Evolutionary conservation across 2,797 vertebrate species (phyloP).

Genomic region (Poeciliopsis infans): DNA sequence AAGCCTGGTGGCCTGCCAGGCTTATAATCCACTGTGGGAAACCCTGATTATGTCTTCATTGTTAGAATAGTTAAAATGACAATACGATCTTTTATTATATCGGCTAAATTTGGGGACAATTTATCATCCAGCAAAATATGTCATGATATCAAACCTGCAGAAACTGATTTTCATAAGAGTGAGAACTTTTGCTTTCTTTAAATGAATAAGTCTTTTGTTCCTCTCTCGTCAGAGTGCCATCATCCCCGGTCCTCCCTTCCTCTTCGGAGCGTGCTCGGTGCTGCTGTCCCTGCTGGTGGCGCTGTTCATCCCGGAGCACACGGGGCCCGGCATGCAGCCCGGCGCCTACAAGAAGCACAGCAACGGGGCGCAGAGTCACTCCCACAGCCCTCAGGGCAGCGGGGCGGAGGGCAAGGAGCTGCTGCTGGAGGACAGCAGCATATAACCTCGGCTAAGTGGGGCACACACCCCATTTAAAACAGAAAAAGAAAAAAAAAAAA

Average conservation of each 20-base stretch:
- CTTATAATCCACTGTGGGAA: too few relatives aligned
- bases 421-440: conserved; percentile 89
- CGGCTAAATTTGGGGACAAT: too few relatives aligned
- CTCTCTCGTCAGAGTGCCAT: conserved; percentile 84
- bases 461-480: conserved; percentile 37
- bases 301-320: conserved; percentile 91
- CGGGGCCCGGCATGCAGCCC: conserved; percentile 78
- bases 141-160: neutral
- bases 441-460: conserved; percentile 79
- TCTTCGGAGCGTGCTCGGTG: conserved; percentile 91
- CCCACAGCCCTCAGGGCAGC: conserved; percentile 84
- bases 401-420: conserved; percentile 88
- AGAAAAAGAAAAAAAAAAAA: conserved; percentile 18
- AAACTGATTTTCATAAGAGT: neutral
- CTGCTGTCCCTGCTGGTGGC: conserved; percentile 91
- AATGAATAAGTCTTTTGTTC: neutral
- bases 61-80: too few relatives aligned
- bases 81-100: too few relatives aligned
- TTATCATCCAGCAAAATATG: too few relatives aligned
- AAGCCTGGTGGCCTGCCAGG: too few relatives aligned
- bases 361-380: conserved; percentile 86
- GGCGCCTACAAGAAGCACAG: conserved; percentile 92
- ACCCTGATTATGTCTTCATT: too few relatives aligned
- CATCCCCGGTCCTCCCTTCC: conserved; percentile 90
- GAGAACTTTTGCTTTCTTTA: neutral